A percentile compares a stretch with the other conserved stretches of the same genome.
These are phyloP conservation scores for Panthera leo DNA, from an alignment of 2,113 vertebrate genomes.

Conservation along the genomic window DNA sequence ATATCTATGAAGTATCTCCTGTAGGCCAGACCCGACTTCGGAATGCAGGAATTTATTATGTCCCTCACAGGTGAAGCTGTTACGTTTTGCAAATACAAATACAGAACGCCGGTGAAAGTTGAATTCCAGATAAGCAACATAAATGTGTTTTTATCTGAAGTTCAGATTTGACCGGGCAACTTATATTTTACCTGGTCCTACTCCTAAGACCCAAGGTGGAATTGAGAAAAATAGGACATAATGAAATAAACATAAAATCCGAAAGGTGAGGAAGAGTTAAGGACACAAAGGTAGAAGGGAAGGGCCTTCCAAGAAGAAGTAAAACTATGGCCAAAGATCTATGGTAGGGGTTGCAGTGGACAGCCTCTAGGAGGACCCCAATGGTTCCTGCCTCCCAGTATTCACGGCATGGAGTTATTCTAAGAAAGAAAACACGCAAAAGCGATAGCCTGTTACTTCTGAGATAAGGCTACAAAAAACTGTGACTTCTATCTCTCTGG, in stretches of 20 bases:
- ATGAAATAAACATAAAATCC: neutral
- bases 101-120: neutral
- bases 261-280: neutral
- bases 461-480: neutral
- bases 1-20: neutral
- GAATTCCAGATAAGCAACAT: neutral
- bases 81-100: neutral
- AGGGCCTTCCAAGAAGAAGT: neutral
- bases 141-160: neutral
- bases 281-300: neutral
- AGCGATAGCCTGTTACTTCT: neutral
- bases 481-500: neutral
- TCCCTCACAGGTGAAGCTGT: neutral
- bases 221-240: neutral
- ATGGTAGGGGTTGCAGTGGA: accelerated
- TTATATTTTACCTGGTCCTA: neutral
- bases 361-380: neutral
- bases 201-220: accelerated
- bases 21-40: neutral
- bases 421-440: neutral
- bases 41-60: neutral
- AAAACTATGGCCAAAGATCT: neutral
- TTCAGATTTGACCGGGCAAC: neutral
- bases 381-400: too few relatives aligned
- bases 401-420: neutral